Percentiles rank a stretch among this genome's conserved stretches.
phyloP scores from a whole-genome alignment of 1,140 invertebrate species.

The Formica selysi region DNA sequence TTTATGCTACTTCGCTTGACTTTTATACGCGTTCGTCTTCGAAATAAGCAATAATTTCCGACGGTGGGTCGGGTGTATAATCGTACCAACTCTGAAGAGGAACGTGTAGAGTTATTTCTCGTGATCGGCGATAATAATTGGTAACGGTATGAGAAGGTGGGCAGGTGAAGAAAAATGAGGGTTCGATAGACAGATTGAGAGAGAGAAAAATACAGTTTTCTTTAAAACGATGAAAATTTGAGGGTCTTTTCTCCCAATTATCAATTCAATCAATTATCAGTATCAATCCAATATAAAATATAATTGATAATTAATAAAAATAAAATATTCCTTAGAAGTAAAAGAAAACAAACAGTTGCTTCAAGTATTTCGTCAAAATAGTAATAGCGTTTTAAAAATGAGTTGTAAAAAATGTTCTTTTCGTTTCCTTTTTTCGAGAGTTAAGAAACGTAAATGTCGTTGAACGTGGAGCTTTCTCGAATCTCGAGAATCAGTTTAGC shows the following conservation, averaged over 20 bases:
- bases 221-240: conserved; percentile 55
- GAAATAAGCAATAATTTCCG: conserved; percentile 62
- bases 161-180: conserved; percentile 60
- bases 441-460: background rate
- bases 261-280: too few relatives aligned
- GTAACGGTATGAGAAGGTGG: conserved; percentile 62
- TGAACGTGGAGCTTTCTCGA: background rate
- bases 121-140: conserved; percentile 73
- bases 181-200: conserved; percentile 19
- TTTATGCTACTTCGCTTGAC: conserved; percentile 55
- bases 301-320: background rate
- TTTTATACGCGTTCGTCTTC: conserved; percentile 64
- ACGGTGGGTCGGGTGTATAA: conserved; percentile 57
- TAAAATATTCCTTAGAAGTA: background rate
- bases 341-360: background rate
- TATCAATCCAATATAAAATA: background rate
- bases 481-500: conserved; percentile 2
- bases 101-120: conserved; percentile 61
- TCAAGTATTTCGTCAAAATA: background rate
- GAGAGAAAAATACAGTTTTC: conserved; percentile 28
- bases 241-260: background rate
- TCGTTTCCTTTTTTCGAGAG: background rate
- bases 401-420: background rate
- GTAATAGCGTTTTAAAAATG: background rate
- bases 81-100: conserved; percentile 47